Conservation (phyloP, 2,113 vertebrate species). For the Butorides virescens region DNA sequence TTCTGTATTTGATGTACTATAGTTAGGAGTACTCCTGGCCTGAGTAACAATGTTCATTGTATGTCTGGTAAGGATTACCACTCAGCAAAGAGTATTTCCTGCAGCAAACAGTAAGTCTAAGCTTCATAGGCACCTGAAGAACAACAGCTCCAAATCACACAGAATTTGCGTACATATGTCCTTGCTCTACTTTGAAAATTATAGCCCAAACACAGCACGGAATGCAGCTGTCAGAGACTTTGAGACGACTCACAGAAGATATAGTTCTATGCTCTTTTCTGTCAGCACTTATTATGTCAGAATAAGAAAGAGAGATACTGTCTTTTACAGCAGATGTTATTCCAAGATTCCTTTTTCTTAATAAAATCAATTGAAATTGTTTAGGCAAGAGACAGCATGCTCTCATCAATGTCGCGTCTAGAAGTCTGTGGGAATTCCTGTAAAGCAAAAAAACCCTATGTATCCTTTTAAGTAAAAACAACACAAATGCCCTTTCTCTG, state of each 20-base stretch:
- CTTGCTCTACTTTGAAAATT: not conserved
- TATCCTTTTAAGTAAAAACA: not conserved
- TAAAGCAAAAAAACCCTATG: not conserved
- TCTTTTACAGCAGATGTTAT: not conserved
- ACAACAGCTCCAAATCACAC: not conserved
- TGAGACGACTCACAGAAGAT: not conserved
- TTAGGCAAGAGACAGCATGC: not conserved
- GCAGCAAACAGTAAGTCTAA: not conserved
- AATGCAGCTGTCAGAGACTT: not conserved
- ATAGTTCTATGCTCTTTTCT: not conserved
- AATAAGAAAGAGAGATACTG: not conserved
- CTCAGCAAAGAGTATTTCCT: not conserved
- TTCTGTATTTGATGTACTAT: not conserved
- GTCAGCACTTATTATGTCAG: not conserved
- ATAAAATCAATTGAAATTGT: not conserved
- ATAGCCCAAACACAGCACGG: not conserved
- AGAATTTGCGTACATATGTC: not conserved
- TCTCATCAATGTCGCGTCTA: not conserved
- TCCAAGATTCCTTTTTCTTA: not conserved
- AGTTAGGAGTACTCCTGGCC: not conserved
- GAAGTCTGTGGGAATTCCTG: conserved; percentile 22
- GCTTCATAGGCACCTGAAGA: not conserved
- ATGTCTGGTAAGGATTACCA: not conserved
- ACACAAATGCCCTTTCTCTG: not conserved
- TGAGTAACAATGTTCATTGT: not conserved